These are phyloP conservation scores for Trissolcus japonicus DNA, from an alignment of 2,888 invertebrate genomes.

Conservation along the genomic window DNA sequence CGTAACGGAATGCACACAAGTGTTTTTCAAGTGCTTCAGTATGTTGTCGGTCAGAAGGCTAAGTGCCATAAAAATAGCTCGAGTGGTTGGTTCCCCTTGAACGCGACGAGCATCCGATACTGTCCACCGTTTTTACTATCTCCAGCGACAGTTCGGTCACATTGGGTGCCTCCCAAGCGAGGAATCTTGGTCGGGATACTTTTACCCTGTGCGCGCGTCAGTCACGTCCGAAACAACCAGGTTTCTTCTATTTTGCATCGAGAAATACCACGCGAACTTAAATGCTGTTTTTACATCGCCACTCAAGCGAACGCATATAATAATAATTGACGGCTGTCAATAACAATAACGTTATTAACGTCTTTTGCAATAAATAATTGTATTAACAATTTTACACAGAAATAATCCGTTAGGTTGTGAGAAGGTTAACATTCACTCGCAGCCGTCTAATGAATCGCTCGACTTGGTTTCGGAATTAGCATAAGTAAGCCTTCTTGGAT, in stretches of 20 bases:
- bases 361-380: no score
- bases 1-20: conserved; percentile 75
- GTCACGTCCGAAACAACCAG: conserved; percentile 4
- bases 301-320: not conserved
- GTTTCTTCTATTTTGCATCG: conserved; percentile 21
- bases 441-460: conserved; percentile 19
- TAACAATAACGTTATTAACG: no score
- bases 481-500: conserved; percentile 34
- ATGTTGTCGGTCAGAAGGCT: conserved; percentile 72
- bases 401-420: conserved; percentile 17
- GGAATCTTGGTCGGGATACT: conserved; percentile 40
- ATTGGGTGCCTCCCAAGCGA: conserved; percentile 37
- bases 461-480: conserved; percentile 35
- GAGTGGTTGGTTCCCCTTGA: conserved; percentile 62
- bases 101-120: conserved; percentile 60
- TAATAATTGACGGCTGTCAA: no score
- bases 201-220: conserved; percentile 17
- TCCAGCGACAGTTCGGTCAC: conserved; percentile 53
- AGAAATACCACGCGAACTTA: not conserved
- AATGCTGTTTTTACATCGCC: conserved; percentile 3
- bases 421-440: conserved; percentile 7
- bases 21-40: conserved; percentile 76
- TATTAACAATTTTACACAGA: no score
- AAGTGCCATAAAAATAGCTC: conserved; percentile 74
- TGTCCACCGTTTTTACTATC: conserved; percentile 57